Evolutionary conservation across 2,797 vertebrate genomes (phyloP).

Genomic region (Alectoris magna): DNA sequence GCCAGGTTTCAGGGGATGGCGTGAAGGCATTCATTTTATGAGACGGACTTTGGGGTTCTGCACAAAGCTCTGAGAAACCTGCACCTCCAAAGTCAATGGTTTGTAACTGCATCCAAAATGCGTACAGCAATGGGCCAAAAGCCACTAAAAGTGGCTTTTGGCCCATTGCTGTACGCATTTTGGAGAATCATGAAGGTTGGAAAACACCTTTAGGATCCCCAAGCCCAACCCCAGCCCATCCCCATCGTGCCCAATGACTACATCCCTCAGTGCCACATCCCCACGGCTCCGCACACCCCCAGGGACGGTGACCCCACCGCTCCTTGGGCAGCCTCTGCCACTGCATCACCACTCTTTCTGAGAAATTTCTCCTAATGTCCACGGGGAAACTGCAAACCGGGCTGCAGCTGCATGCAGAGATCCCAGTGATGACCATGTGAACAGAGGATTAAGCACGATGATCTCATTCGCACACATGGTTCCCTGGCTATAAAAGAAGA

Average conservation of each 20-base stretch:
- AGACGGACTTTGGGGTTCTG: background rate
- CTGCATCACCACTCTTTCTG: no score
- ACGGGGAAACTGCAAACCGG: background rate
- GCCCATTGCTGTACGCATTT: no score
- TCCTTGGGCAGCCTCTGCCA: no score
- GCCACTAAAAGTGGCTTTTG: no score
- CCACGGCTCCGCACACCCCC: no score
- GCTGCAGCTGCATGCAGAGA: background rate
- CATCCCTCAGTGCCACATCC: no score
- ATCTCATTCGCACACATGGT: background rate
- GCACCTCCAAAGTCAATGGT: accelerated
- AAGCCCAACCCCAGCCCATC: no score
- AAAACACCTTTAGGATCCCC: no score
- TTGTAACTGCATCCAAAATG: background rate
- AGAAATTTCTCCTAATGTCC: no score
- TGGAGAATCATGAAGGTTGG: no score
- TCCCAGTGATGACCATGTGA: accelerated
- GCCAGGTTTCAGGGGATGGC: background rate
- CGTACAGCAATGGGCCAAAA: accelerated
- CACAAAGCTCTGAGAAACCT: background rate
- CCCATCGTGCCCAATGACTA: no score
- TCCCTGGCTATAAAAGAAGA: background rate
- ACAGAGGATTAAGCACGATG: background rate
- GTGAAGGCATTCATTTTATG: background rate
- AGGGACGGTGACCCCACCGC: no score